Percentiles rank a stretch among this genome's conserved stretches.
phyloP scores from a whole-genome alignment of 2,797 vertebrate genomes.

The Xiphophorus birchmanni region DNA sequence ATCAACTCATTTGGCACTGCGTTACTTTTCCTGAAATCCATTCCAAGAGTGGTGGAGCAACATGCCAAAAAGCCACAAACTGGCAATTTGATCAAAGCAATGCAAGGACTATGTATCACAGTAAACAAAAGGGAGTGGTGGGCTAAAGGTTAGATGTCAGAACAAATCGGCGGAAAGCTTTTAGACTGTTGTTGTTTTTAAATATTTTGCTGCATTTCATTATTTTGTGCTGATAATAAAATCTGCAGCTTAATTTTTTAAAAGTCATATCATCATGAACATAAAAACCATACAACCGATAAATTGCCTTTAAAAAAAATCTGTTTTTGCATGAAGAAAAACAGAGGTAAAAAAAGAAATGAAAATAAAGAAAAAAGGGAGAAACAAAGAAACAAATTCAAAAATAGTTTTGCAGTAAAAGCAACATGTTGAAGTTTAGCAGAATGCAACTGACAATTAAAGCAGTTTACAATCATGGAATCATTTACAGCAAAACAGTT shows the following conservation, averaged over 20 bases:
- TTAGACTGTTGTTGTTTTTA: background rate
- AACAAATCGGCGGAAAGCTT: background rate
- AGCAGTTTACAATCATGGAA: background rate
- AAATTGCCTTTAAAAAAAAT: background rate
- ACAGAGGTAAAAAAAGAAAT: background rate
- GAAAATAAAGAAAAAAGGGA: too few species aligned
- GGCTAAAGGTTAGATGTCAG: background rate
- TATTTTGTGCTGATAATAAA: background rate
- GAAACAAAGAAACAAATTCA: too few species aligned
- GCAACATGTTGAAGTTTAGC: background rate
- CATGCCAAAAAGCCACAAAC: constrained; percentile 6
- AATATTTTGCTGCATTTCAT: background rate
- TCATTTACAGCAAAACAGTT: background rate
- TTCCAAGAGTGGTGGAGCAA: constrained; percentile 2
- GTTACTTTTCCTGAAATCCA: background rate
- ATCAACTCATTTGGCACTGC: constrained; percentile 2
- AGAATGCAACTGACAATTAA: background rate
- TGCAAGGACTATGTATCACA: background rate
- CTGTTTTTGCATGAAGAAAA: background rate
- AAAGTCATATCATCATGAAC: background rate
- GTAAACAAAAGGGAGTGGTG: background rate
- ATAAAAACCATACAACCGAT: background rate
- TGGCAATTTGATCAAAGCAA: constrained; percentile 10
- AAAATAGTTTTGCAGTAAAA: background rate
- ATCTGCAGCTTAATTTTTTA: background rate